A percentile compares a stretch with the other conserved stretches of the same genome.
Conservation (phyloP, 2,888 invertebrate species). For the Drosophila lutescens region DNA sequence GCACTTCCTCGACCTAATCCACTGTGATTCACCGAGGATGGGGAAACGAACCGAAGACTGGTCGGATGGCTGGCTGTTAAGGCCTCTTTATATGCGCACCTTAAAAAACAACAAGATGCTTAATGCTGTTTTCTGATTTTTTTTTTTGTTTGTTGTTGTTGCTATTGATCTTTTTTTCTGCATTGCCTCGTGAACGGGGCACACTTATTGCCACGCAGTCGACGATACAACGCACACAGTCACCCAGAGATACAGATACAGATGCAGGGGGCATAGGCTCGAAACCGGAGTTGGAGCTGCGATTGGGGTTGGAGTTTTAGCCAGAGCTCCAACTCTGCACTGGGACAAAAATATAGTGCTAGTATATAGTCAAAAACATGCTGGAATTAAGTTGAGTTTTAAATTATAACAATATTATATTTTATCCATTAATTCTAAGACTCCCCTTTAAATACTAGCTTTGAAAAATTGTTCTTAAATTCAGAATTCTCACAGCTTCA, state of each 20-base stretch:
- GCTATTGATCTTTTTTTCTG: conserved; percentile 48
- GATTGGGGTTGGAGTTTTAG: conserved; percentile 63
- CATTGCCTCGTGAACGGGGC: conserved; percentile 63
- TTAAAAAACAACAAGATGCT: conserved; percentile 60
- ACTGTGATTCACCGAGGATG: conserved; percentile 40
- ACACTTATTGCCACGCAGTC: conserved; percentile 75
- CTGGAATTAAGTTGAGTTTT: too few relatives aligned
- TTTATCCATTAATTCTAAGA: too few relatives aligned
- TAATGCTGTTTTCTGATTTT: conserved; percentile 64
- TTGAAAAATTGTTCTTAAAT: too few relatives aligned
- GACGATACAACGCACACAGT: conserved; percentile 43
- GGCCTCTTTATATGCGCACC: conserved; percentile 76
- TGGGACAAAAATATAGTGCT: not conserved
- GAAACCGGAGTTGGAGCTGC: conserved; percentile 73
- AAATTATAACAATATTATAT: too few relatives aligned
- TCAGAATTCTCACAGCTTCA: too few relatives aligned
- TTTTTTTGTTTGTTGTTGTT: not conserved
- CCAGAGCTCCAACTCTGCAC: conserved; percentile 36
- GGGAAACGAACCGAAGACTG: conserved; percentile 35
- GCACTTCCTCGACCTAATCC: conserved; percentile 33
- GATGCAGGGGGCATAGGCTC: conserved; percentile 45
- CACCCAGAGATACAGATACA: conserved; percentile 31
- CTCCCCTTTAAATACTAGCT: too few relatives aligned
- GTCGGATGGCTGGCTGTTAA: conserved; percentile 57
- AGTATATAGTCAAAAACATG: too few relatives aligned